Evolutionary conservation across 2,888 invertebrate species (phyloP).

Genomic region (Meliscaeva auricollis): DNA sequence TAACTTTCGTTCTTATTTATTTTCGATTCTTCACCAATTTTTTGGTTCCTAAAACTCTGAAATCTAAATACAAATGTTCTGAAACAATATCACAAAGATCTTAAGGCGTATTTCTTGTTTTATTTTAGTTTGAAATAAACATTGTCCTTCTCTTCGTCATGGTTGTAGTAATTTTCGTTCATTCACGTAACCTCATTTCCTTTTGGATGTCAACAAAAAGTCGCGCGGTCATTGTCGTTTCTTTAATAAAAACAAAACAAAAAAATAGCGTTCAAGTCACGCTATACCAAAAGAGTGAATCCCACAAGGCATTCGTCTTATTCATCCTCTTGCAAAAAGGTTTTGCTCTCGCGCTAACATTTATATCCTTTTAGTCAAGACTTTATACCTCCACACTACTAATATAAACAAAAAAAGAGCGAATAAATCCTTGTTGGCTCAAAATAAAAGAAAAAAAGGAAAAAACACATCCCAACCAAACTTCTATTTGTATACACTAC

Average conservation of each 20-base stretch:
- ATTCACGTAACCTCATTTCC: slow-evolving; percentile 59
- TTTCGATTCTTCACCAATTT: too few species aligned
- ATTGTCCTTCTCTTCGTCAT: neutral
- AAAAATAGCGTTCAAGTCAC: slow-evolving; percentile 74
- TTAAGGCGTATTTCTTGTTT: neutral
- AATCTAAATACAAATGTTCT: too few species aligned
- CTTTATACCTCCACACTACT: slow-evolving; percentile 35
- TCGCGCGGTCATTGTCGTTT: slow-evolving; percentile 75
- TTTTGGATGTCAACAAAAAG: slow-evolving; percentile 58
- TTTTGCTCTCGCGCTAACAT: slow-evolving; percentile 63
- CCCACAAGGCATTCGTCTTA: slow-evolving; percentile 71
- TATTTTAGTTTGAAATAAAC: neutral
- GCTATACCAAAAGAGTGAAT: slow-evolving; percentile 73
- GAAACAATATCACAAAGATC: neutral
- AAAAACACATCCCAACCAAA: slow-evolving; percentile 47
- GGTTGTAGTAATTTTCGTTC: slow-evolving; percentile 15
- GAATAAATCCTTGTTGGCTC: slow-evolving; percentile 61
- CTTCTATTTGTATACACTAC: neutral
- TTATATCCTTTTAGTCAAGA: slow-evolving; percentile 72
- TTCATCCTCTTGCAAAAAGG: slow-evolving; percentile 27
- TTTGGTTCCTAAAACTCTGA: too few species aligned
- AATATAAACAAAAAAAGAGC: slow-evolving; percentile 57
- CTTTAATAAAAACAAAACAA: slow-evolving; percentile 43
- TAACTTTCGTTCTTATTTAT: too few species aligned
- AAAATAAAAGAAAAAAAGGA: slow-evolving; percentile 4